Evolutionary conservation across 1,140 invertebrate genomes (phyloP).

Genomic region (Cylas formicarius): DNA sequence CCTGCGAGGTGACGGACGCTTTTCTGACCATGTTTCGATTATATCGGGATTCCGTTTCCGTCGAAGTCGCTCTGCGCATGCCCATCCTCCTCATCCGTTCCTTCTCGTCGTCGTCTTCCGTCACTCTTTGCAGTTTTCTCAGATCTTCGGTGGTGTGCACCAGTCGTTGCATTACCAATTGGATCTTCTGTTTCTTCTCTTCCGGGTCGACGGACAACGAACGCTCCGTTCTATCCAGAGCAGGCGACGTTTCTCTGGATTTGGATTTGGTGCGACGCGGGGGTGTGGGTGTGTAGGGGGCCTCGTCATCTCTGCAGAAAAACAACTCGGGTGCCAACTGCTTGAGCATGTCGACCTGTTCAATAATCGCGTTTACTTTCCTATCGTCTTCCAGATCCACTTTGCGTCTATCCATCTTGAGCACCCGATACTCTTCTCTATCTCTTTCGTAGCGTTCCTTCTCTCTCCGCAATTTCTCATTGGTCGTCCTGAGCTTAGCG

Average conservation of each 20-base stretch:
- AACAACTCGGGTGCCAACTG: conserved; percentile 62
- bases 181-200: conserved; percentile 38
- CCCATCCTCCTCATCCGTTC: conserved; percentile 41
- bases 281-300: conserved; percentile 48
- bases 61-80: conserved; percentile 44
- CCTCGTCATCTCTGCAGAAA: conserved; percentile 30
- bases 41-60: conserved; percentile 39
- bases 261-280: conserved; percentile 50
- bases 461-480: conserved; percentile 81
- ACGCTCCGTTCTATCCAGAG: conserved; percentile 43
- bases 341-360: conserved; percentile 69
- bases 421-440: conserved; percentile 57
- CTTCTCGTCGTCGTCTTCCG: conserved; percentile 46
- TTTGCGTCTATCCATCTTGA: conserved; percentile 46
- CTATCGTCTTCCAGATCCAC: conserved; percentile 57
- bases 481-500: conserved; percentile 84
- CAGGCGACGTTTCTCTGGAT: conserved; percentile 55
- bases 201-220: conserved; percentile 29
- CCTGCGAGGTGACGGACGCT: conserved; percentile 38
- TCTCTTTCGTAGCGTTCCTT: conserved; percentile 79
- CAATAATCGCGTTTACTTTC: conserved; percentile 60
- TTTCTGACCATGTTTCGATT: conserved; percentile 43
- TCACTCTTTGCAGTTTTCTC: conserved; percentile 43
- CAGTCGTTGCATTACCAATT: conserved; percentile 41
- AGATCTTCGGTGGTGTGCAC: conserved; percentile 49